phyloP scores from a whole-genome alignment of 2,113 vertebrate species.

The Hydropotes inermis region DNA sequence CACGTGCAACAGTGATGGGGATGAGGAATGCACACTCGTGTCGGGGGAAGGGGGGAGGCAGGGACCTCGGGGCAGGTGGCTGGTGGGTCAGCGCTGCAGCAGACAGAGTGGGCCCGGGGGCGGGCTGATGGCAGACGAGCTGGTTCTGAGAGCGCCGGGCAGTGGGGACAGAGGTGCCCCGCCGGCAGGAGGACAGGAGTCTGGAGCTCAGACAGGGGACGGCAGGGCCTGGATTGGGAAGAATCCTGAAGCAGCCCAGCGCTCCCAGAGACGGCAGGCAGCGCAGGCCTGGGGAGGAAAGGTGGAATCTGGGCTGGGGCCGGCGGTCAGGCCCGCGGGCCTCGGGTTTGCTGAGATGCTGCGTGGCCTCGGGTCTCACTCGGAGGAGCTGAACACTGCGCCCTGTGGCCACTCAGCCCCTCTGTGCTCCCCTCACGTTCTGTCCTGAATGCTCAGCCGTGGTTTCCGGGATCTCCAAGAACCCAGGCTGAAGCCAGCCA shows the following conservation, averaged over 20 bases:
- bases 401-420: not conserved
- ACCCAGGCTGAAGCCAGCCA: not conserved
- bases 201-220: not conserved
- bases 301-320: fast-evolving
- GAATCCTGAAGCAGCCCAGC: not conserved
- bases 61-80: not conserved
- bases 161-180: not conserved
- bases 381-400: not conserved
- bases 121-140: not conserved
- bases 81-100: not conserved
- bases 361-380: not conserved
- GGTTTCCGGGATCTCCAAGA: not conserved
- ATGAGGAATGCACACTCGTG: fast-evolving
- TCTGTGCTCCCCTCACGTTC: not conserved
- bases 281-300: not conserved
- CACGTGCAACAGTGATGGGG: fast-evolving
- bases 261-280: not conserved
- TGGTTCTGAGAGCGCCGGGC: not conserved
- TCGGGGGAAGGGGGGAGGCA: not conserved
- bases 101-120: not conserved
- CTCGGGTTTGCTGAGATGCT: not conserved
- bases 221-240: not conserved
- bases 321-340: fast-evolving
- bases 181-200: not conserved
- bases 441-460: not conserved